Percentiles rank a stretch among this genome's conserved stretches.
Evolutionary conservation across 2,113 vertebrate species (phyloP).

Genomic region (Microtus ochrogaster): DNA sequence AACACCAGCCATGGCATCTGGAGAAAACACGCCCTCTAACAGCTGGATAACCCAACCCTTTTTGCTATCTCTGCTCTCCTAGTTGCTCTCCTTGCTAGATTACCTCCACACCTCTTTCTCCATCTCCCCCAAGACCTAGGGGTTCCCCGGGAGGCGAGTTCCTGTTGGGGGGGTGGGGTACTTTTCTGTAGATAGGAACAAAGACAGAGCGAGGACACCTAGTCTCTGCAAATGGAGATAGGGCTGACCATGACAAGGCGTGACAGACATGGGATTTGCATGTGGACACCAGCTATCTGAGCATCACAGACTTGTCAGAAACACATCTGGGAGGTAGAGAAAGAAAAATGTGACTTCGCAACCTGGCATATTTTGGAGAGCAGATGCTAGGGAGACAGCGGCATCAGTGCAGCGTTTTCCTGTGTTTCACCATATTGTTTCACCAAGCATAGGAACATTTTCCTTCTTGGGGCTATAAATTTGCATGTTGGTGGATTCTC

Average conservation of each 20-base stretch:
- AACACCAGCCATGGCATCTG: background rate
- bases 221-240: slow-evolving; percentile 40
- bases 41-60: background rate
- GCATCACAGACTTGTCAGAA: slow-evolving; percentile 47
- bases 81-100: background rate
- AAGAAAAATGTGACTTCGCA: slow-evolving; percentile 47
- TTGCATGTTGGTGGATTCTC: background rate
- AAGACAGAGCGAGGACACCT: background rate
- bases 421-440: background rate
- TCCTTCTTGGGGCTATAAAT: slow-evolving; percentile 26
- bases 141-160: background rate
- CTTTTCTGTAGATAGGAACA: slow-evolving; percentile 48
- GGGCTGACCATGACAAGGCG: background rate
- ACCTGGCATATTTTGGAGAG: slow-evolving; percentile 59
- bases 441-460: background rate
- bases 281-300: background rate
- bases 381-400: slow-evolving; percentile 5
- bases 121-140: background rate
- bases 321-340: slow-evolving; percentile 42
- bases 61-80: background rate
- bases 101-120: background rate
- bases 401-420: slow-evolving; percentile 21
- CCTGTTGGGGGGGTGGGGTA: background rate
- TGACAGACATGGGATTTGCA: background rate
- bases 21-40: background rate